Base-by-base conservation (phyloP, 2,888 invertebrate genomes). In the Tipula confusa region DNA sequence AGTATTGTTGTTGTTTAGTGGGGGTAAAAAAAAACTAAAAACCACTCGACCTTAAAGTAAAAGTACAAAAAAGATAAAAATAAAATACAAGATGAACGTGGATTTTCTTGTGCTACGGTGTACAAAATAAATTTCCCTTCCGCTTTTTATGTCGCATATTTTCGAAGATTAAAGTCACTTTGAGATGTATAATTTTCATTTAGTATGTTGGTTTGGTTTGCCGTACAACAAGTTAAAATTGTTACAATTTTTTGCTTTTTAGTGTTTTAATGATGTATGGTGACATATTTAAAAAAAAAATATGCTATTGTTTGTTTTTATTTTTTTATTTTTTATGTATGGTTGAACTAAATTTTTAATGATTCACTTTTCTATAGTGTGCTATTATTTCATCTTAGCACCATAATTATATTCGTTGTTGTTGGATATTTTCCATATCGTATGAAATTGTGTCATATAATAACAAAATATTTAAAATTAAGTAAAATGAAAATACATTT, bases 321-420 rank as follows among this genome's bases (percentile, higher is more conserved):
- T 36, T 36, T 36, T 43, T 0, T 43, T 43, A 15, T 15, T 33
- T 6, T 11, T 33, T 64, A 15, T 43, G n/a, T n/a, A 43, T 43
- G 43, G 43, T 43, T 43, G n/a, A 43, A 15, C 4, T 3, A 24
- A 64, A 24, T 24, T 64, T 64, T 64, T 64, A 24, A 64, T 64
- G 64, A 64, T 64, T 24, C 9, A 38, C 7, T 64, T 64, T 64
- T 24, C 1, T 36, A 36, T 36, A 1, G 5, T 15, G 43, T 43
- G n/a, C 15, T 18, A 15, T 15, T 43, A 36, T 43, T 43, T 43
- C 43, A 18, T 15, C 7, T 43, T 43, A 64, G 64, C 24, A 24
- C 64, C 64, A 24, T 64, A 24, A 64, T 64, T 64, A 64, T n/a
- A n/a, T 64, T 64, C 64, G 64, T 64, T 64, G 64, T 64, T 64